These are phyloP conservation scores for Biston stratarius DNA, from an alignment of 2,888 invertebrate species.

Conservation along the genomic window DNA sequence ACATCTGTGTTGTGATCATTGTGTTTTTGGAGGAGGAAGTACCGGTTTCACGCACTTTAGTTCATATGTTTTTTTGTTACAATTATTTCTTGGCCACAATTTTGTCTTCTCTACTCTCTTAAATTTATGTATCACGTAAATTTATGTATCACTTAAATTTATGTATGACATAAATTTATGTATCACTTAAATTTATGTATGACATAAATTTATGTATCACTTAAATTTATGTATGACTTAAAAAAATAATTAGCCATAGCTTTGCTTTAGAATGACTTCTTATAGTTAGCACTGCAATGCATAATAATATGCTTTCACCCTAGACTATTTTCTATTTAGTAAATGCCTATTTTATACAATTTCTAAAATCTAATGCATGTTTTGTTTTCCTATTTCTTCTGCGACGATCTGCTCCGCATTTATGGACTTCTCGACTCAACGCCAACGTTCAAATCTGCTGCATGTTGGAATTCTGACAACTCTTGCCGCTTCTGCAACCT, in stretches of 20 bases:
- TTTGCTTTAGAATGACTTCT: background rate
- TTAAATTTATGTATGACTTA: background rate
- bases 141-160: no score
- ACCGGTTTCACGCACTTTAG: conserved; percentile 14
- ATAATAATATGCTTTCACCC: conserved; percentile 19
- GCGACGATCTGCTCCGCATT: conserved; percentile 50
- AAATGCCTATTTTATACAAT: conserved; percentile 23
- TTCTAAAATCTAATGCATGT: conserved; percentile 73
- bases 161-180: no score
- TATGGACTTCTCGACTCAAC: conserved; percentile 49
- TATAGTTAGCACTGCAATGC: background rate
- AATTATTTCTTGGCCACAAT: conserved; percentile 6
- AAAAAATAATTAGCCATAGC: background rate
- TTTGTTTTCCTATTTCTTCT: conserved; percentile 65
- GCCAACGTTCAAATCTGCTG: conserved; percentile 35
- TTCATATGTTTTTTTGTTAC: conserved; percentile 16
- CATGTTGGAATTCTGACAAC: conserved; percentile 41
- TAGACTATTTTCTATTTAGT: conserved; percentile 6
- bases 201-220: no score
- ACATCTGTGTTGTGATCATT: conserved; percentile 16
- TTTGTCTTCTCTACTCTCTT: background rate
- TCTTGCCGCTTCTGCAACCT: conserved; percentile 39
- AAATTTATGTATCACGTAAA: background rate
- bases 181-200: no score
- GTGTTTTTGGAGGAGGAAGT: conserved; percentile 9